These are phyloP conservation scores for Cistogaster globosa DNA, from an alignment of 2,888 invertebrate genomes.

Conservation along the genomic window DNA sequence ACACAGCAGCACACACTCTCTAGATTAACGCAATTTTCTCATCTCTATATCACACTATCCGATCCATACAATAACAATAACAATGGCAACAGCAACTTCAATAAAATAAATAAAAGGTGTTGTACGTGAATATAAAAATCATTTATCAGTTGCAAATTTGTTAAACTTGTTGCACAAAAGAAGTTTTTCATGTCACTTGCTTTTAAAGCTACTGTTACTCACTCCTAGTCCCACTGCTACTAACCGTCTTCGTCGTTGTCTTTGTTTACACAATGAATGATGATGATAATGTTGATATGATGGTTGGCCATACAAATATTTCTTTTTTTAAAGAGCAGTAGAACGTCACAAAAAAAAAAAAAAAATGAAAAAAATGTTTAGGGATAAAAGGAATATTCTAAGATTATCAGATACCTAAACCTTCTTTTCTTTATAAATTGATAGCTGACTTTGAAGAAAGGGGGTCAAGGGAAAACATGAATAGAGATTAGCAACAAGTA, in stretches of 20 bases:
- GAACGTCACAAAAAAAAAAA: background rate
- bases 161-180: slow-evolving; percentile 81
- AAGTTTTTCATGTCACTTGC: slow-evolving; percentile 81
- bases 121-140: slow-evolving; percentile 77
- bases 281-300: slow-evolving; percentile 70
- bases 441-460: background rate
- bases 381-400: slow-evolving; percentile 54
- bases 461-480: slow-evolving; percentile 1
- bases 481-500: slow-evolving; percentile 76
- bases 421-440: slow-evolving; percentile 13
- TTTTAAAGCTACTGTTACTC: slow-evolving; percentile 74
- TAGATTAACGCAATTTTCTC: slow-evolving; percentile 25
- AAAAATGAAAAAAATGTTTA: slow-evolving; percentile 27
- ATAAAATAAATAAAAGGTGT: slow-evolving; percentile 66
- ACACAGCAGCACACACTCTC: slow-evolving; percentile 59
- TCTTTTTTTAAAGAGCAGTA: background rate
- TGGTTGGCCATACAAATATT: slow-evolving; percentile 52
- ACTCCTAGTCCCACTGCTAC: slow-evolving; percentile 3
- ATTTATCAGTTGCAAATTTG: slow-evolving; percentile 80
- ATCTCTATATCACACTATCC: slow-evolving; percentile 21
- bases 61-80: slow-evolving; percentile 27
- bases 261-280: slow-evolving; percentile 64
- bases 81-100: slow-evolving; percentile 5
- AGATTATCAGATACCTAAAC: slow-evolving; percentile 40
- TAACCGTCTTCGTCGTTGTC: slow-evolving; percentile 7